A percentile compares a stretch with the other conserved stretches of the same genome.
These are phyloP conservation scores for Gibbula magus DNA, from an alignment of 2,888 invertebrate species.

Conservation along the genomic window DNA sequence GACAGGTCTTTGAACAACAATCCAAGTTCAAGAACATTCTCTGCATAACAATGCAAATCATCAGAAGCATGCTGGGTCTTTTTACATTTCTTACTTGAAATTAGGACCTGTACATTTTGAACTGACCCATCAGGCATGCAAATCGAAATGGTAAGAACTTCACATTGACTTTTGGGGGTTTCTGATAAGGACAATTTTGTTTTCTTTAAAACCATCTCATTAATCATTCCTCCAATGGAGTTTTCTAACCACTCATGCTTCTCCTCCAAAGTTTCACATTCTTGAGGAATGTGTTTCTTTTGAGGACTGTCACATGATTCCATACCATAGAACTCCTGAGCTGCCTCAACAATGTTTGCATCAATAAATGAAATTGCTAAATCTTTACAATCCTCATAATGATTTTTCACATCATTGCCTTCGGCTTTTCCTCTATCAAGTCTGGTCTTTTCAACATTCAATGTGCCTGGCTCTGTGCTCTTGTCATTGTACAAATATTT, in stretches of 20 bases:
- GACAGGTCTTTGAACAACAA: not conserved
- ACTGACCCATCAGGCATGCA: no score
- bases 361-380: slow-evolving; percentile 25
- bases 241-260: not conserved
- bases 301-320: not conserved
- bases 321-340: slow-evolving; percentile 28
- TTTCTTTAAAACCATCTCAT: not conserved
- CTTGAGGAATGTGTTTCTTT: not conserved
- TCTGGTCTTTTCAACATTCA: slow-evolving; percentile 24
- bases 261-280: not conserved
- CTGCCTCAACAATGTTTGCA: slow-evolving; percentile 32
- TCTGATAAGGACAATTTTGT: no score
- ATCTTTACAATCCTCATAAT: slow-evolving; percentile 29
- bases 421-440: slow-evolving; percentile 27
- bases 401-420: slow-evolving; percentile 20
- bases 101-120: no score
- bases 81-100: not conserved
- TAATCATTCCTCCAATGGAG: slow-evolving; percentile 10
- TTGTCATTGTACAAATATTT: slow-evolving; percentile 26
- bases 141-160: no score
- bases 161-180: no score
- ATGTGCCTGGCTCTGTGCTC: slow-evolving; percentile 32
- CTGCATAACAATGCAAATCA: not conserved
- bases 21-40: not conserved
- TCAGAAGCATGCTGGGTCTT: not conserved